Conservation (phyloP, 2,113 vertebrate species). For the Tyrannus savana region DNA sequence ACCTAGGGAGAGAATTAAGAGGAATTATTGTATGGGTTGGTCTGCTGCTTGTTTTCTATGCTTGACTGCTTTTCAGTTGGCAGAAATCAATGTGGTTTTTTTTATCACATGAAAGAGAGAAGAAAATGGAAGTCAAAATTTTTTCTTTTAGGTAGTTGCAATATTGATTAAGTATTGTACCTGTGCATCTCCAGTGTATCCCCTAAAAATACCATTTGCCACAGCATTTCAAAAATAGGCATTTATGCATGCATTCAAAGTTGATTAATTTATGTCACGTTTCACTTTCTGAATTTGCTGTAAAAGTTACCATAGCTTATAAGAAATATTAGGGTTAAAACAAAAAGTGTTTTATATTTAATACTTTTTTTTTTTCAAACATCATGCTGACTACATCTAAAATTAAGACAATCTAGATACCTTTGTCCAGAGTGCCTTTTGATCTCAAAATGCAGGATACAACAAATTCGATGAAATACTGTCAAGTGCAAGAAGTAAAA, state of each 20-base stretch:
- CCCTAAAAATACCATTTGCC: constrained; percentile 8
- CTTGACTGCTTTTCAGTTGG: constrained; percentile 51
- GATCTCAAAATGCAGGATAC: neutral
- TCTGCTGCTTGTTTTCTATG: constrained; percentile 59
- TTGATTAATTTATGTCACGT: neutral
- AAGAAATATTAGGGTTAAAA: constrained; percentile 26
- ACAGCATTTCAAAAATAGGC: neutral
- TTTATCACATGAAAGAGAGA: neutral
- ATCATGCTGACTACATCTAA: neutral
- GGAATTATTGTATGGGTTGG: constrained; percentile 1
- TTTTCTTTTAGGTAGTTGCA: neutral
- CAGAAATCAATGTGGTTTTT: constrained; percentile 55
- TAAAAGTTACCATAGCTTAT: neutral
- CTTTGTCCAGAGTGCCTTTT: neutral
- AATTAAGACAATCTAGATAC: neutral
- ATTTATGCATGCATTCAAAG: neutral
- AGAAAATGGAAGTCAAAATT: constrained; percentile 11
- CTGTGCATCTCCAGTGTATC: neutral
- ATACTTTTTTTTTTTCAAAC: neutral
- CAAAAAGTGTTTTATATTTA: neutral
- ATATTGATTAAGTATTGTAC: constrained; percentile 32
- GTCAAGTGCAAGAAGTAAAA: neutral
- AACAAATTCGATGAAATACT: neutral
- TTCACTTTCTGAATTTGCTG: neutral
- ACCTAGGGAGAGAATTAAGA: constrained; percentile 51